A percentile compares a stretch with the other conserved stretches of the same genome.
These are phyloP conservation scores for Eptatretus atami DNA, from an alignment of 2,797 vertebrate species.

Conservation along the genomic window DNA sequence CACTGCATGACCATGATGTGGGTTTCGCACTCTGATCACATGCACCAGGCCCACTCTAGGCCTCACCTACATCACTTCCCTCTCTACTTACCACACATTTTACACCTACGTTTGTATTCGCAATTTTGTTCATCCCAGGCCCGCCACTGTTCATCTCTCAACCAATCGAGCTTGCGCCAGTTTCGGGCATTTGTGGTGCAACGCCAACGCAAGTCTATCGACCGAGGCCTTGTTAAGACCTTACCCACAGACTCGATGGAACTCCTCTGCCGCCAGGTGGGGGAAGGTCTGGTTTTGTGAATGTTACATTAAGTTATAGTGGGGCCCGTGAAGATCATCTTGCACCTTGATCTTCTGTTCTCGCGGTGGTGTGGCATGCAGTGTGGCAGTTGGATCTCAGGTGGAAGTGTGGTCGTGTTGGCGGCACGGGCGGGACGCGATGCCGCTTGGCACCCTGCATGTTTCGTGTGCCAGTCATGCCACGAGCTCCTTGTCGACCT, in stretches of 20 bases:
- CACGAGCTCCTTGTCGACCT: neutral
- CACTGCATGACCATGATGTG: neutral
- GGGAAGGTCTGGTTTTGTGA: neutral
- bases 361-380: neutral
- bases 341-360: neutral
- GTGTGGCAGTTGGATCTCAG: neutral
- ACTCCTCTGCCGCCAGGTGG: neutral
- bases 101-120: neutral
- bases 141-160: neutral
- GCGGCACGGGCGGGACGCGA: neutral
- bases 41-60: too few relatives aligned
- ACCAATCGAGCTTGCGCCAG: neutral
- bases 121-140: neutral
- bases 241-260: neutral
- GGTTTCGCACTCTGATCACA: too few relatives aligned
- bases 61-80: too few relatives aligned
- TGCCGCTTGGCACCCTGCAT: neutral
- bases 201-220: neutral
- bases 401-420: neutral
- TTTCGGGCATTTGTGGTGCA: neutral
- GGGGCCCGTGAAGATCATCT: neutral
- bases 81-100: too few relatives aligned
- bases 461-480: neutral
- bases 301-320: too few relatives aligned
- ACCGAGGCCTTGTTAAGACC: neutral